Percentiles rank a stretch among this genome's conserved stretches.
These are phyloP conservation scores for Nomada fucata DNA, from an alignment of 2,888 invertebrate genomes.

Conservation along the genomic window DNA sequence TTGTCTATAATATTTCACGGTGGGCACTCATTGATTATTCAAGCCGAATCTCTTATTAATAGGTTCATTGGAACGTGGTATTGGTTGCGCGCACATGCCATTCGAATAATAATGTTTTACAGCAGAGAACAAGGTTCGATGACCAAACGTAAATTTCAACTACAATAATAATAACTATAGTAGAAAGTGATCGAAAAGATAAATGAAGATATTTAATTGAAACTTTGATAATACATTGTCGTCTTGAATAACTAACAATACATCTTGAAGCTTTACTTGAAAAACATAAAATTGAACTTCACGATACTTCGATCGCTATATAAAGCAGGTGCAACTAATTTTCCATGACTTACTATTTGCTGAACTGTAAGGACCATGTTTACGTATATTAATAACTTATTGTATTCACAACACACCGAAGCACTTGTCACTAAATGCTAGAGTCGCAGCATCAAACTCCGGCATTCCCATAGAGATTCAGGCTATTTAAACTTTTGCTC, in stretches of 20 bases:
- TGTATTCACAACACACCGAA: not conserved
- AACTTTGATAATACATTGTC: not conserved
- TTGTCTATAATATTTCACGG: not conserved
- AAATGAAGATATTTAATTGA: not conserved
- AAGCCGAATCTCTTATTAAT: slow-evolving; percentile 47
- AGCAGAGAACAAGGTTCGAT: slow-evolving; percentile 10
- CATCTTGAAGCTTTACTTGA: not conserved
- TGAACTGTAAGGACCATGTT: slow-evolving; percentile 34
- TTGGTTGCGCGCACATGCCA: slow-evolving; percentile 26
- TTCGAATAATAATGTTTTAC: slow-evolving; percentile 49
- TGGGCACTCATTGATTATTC: slow-evolving; percentile 46
- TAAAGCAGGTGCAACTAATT: not conserved
- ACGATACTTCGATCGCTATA: not conserved
- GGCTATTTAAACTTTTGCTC: slow-evolving; percentile 48
- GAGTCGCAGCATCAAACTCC: slow-evolving; percentile 22
- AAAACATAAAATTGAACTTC: not conserved
- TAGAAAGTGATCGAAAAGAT: not conserved
- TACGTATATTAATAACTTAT: not conserved
- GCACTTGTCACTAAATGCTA: slow-evolving; percentile 17
- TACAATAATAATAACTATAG: not conserved
- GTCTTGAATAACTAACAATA: too few relatives aligned
- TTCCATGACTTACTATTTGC: slow-evolving; percentile 50
- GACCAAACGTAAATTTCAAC: slow-evolving; percentile 3
- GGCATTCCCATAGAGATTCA: slow-evolving; percentile 31
- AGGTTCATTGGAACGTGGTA: slow-evolving; percentile 50